Conservation (phyloP, 2,113 vertebrate species). For the Amblyopsis rosae region DNA sequence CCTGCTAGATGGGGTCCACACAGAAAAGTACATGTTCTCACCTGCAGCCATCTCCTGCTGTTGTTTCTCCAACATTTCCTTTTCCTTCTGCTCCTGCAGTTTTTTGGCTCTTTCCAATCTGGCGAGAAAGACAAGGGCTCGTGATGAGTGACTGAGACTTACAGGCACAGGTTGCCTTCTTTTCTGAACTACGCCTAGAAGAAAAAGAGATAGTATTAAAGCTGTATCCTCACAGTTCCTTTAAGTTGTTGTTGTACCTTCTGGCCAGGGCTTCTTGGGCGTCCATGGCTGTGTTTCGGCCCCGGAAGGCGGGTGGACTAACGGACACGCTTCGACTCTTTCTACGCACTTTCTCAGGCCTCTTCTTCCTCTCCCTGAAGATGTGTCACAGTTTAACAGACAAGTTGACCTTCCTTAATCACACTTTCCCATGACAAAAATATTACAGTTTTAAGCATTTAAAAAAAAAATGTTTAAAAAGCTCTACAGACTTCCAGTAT, state of each 20-base stretch:
- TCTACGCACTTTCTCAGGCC: conserved; percentile 85
- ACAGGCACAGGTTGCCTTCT: background rate
- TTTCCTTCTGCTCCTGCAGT: conserved; percentile 96
- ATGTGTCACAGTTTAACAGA: conserved; percentile 33
- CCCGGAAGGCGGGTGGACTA: conserved; percentile 88
- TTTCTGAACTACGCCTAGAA: background rate
- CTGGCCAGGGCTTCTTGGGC: conserved; percentile 95
- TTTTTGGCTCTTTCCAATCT: conserved; percentile 98
- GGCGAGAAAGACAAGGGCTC: conserved; percentile 6
- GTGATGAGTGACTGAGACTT: background rate
- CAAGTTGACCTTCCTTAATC: background rate
- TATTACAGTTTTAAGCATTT: no score
- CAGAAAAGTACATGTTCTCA: conserved; percentile 43
- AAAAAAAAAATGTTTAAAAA: conserved; percentile 27
- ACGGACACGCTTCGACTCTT: conserved; percentile 87
- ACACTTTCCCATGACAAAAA: no score
- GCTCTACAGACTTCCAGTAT: background rate
- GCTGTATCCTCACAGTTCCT: conserved; percentile 18
- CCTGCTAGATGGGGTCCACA: no score
- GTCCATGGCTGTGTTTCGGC: conserved; percentile 97
- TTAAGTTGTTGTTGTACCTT: conserved; percentile 75
- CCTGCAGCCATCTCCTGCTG: conserved; percentile 91
- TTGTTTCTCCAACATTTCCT: conserved; percentile 94
- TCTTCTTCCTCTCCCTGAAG: conserved; percentile 91
- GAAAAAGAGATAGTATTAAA: conserved; percentile 1